These are phyloP conservation scores for Tetrax tetrax DNA, from an alignment of 2,113 vertebrate genomes.

Conservation along the genomic window DNA sequence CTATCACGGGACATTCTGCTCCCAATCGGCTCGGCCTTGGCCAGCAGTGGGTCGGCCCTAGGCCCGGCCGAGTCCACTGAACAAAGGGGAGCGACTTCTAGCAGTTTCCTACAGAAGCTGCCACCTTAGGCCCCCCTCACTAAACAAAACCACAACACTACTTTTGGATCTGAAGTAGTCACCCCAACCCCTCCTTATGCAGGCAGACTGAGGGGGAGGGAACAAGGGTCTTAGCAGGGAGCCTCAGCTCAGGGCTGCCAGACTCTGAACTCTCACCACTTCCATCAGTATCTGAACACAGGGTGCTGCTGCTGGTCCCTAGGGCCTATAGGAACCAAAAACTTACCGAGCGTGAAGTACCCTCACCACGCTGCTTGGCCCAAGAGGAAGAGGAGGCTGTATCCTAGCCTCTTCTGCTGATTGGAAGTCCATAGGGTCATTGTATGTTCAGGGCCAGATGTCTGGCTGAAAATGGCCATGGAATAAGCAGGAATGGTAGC, in stretches of 20 bases:
- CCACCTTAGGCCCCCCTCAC: too few species aligned
- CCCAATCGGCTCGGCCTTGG: too few species aligned
- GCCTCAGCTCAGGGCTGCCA: background rate
- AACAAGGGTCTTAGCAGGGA: accelerated
- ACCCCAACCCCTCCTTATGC: background rate
- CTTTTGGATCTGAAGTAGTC: background rate
- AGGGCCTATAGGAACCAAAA: too few species aligned
- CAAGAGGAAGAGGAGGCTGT: background rate
- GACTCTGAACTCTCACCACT: background rate
- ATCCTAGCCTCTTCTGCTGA: background rate
- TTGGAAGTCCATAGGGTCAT: accelerated
- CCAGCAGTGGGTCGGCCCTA: too few species aligned
- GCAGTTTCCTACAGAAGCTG: too few species aligned
- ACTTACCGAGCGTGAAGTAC: background rate
- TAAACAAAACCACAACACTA: too few species aligned
- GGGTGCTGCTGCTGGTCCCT: background rate
- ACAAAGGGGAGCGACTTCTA: too few species aligned
- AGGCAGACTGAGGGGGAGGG: background rate
- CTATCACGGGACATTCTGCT: too few species aligned
- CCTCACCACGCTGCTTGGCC: background rate
- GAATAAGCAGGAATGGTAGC: background rate
- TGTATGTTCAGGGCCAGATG: accelerated
- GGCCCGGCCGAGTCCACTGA: too few species aligned
- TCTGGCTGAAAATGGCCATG: background rate
- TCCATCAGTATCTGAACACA: background rate